A percentile compares a stretch with the other conserved stretches of the same genome.
phyloP scores from a whole-genome alignment of 1,140 invertebrate species.

The Ctenoplectra terminalis region DNA sequence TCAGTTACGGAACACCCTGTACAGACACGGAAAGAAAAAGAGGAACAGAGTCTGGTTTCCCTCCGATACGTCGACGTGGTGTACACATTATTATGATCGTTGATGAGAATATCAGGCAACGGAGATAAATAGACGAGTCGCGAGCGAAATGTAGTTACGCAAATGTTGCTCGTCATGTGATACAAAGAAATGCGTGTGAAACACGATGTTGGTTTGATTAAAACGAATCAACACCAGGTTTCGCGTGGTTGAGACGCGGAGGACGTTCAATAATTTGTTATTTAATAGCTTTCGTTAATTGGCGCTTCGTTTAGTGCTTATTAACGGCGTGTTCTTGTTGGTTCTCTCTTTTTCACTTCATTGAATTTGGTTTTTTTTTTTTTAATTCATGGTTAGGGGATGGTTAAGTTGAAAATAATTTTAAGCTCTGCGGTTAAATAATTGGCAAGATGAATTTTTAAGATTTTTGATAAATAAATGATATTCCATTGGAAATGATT shows the following conservation, averaged over 20 bases:
- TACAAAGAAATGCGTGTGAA: too few species aligned
- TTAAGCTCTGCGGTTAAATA: too few species aligned
- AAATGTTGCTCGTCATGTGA: background rate
- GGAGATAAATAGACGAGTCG: constrained; percentile 16
- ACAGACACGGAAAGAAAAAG: background rate
- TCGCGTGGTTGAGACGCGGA: constrained; percentile 3
- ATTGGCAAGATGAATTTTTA: too few species aligned
- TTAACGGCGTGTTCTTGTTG: background rate
- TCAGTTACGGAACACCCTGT: background rate
- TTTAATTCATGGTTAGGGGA: too few species aligned
- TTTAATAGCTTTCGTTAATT: background rate
- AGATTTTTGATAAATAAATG: too few species aligned
- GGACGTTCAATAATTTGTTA: constrained; percentile 26
- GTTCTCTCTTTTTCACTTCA: too few species aligned
- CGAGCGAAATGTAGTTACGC: constrained; percentile 43
- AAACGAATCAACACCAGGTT: constrained; percentile 11
- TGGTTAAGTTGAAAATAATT: too few species aligned
- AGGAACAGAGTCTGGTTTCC: background rate
- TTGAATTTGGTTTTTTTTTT: background rate
- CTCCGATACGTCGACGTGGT: background rate
- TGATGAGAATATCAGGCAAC: constrained; percentile 4
- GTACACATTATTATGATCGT: constrained; percentile 36
- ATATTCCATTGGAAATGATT: too few species aligned
- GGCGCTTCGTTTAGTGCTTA: too few species aligned
- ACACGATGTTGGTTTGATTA: background rate